Conservation (phyloP, 2,797 vertebrate species). For the Chloroceryle amazona region DNA sequence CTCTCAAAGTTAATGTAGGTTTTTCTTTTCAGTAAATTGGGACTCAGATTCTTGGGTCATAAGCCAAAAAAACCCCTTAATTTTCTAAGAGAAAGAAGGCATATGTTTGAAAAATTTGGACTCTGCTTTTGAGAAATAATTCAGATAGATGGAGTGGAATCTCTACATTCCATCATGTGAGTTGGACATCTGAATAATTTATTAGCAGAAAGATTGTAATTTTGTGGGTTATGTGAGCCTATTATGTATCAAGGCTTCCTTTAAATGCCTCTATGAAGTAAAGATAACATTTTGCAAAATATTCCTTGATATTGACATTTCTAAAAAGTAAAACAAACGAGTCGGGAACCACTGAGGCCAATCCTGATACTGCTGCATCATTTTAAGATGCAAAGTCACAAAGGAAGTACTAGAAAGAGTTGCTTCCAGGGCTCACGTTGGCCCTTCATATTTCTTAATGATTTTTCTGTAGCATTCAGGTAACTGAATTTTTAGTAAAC, state of each 20-base stretch:
- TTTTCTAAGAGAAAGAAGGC: background rate
- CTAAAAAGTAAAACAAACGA: background rate
- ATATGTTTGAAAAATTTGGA: background rate
- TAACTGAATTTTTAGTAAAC: background rate
- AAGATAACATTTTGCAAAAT: background rate
- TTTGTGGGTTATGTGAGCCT: background rate
- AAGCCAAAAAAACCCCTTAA: background rate
- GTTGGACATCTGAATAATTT: background rate
- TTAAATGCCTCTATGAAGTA: background rate
- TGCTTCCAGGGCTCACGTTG: background rate
- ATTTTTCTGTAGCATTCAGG: background rate
- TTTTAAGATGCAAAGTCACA: background rate
- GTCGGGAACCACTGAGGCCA: background rate
- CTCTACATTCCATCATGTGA: background rate
- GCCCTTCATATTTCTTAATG: background rate
- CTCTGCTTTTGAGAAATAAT: background rate
- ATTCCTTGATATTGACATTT: background rate
- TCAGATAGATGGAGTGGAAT: background rate
- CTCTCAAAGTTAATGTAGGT: background rate
- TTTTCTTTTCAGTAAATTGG: background rate
- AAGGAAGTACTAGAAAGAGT: background rate
- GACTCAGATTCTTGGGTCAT: background rate
- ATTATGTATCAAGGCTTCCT: background rate
- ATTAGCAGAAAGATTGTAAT: background rate
- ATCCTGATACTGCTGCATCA: background rate